Base-by-base conservation (phyloP, 1,140 invertebrate genomes). In the Propsilocerus akamusi region DNA sequence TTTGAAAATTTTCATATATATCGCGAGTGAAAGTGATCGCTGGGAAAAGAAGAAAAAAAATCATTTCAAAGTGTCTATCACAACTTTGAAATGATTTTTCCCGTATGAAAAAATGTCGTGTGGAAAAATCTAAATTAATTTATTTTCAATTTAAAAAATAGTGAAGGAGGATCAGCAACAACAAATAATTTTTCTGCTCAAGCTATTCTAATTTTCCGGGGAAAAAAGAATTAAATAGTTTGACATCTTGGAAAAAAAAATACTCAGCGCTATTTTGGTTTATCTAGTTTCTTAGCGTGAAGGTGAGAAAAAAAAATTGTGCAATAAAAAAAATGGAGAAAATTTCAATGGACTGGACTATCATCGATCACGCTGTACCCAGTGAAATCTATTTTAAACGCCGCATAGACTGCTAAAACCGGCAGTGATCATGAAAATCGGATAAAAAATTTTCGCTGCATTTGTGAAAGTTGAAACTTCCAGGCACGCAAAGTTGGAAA, bases 161-260 rank as follows among this genome's bases (percentile, higher is more conserved):
- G 10, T 12, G 28, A 30, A 30, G 28, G 28, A 10, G 14, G 11
- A 12, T 30, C 28, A 41, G 14, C 34, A 41, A 6, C 34, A 41
- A 41, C 14, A 20, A 20, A 41, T 41, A 41, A 41, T 20, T 17
- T 41, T 41, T n/a, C 34, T 41, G 34, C 34, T 41, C 34, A 41
- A 41, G 34, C 34, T 41, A 41, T 41, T 41, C 22, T 41, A 41
- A 41, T 41, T 41, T 41, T 41, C 34, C 34, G 34, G 34, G 34
- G 34, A 41, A 20, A 41, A 20, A 41, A 41, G 22, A 41, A 30
- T 30, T 12, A 30, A 41, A 17, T 20, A 41, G 34, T 41, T n/a
- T n/a, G 34, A 41, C 14, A 41, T 14, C 34, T 20, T 8, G 22
- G 34, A 17, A 17, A 41, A 41, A 17, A 41, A 30, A 17, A 41